Percentiles rank a stretch among this genome's conserved stretches.
These are phyloP conservation scores for Pangasius krempfi DNA, from an alignment of 2,797 vertebrate genomes.

Conservation along the genomic window DNA sequence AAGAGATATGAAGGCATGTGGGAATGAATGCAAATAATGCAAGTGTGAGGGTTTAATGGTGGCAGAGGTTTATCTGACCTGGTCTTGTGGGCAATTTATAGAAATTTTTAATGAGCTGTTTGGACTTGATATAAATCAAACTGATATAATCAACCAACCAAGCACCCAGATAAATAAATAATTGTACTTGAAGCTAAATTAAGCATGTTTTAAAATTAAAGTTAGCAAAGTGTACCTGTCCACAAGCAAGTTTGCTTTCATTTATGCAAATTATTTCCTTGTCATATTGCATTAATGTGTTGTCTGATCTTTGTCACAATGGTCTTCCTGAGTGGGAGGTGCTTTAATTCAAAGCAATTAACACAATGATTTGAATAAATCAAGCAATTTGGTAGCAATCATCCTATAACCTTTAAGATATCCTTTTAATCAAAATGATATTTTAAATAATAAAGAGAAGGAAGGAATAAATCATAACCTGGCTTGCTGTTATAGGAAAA, in stretches of 20 bases:
- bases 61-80: not conserved
- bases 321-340: not conserved
- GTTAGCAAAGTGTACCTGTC: not conserved
- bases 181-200: not conserved
- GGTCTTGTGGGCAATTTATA: not conserved
- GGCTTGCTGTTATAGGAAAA: not conserved
- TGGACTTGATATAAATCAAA: not conserved
- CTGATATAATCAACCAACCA: not conserved
- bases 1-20: conserved; percentile 11
- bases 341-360: not conserved
- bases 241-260: not conserved
- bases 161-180: not conserved
- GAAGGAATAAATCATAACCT: not conserved
- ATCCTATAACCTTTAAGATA: not conserved
- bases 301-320: not conserved
- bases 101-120: not conserved
- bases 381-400: not conserved
- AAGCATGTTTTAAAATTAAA: not conserved
- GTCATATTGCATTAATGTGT: not conserved
- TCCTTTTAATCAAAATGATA: not conserved
- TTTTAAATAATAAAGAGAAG: not conserved
- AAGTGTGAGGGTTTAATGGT: not conserved
- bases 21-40: conserved; percentile 14
- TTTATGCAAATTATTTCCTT: not conserved
- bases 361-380: not conserved